phyloP scores from a whole-genome alignment of 1,140 invertebrate species.

The Notospermus geniculatus region DNA sequence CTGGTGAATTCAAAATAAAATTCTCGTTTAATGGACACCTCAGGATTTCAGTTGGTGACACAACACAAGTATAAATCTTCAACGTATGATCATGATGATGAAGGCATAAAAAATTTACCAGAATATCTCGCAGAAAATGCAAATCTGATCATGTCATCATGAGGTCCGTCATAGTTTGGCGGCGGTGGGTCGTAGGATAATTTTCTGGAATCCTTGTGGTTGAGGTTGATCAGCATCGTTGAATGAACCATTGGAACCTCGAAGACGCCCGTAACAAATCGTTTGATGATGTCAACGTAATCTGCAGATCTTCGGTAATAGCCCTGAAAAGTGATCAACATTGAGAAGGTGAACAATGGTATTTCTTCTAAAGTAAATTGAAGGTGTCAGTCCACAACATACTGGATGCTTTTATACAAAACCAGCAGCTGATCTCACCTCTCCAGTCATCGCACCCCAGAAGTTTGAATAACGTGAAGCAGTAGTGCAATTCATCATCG shows the following conservation, averaged over 20 bases:
- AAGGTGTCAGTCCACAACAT: no score
- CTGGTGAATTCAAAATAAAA: no score
- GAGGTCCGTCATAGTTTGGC: slow-evolving; percentile 68
- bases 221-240: slow-evolving; percentile 80
- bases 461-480: slow-evolving; percentile 83
- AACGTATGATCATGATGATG: no score
- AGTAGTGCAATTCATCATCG: slow-evolving; percentile 81
- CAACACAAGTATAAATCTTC: no score
- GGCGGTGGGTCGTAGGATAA: slow-evolving; percentile 73
- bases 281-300: slow-evolving; percentile 78
- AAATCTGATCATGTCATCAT: slow-evolving; percentile 94
- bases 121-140: slow-evolving; percentile 73
- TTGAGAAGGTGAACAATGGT: no score
- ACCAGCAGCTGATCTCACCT: slow-evolving; percentile 41
- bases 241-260: slow-evolving; percentile 90
- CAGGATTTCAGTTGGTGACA: no score
- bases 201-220: slow-evolving; percentile 58
- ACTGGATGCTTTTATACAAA: no score
- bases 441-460: slow-evolving; percentile 86
- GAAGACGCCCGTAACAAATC: slow-evolving; percentile 73
- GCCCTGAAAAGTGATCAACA: no score
- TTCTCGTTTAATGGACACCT: no score
- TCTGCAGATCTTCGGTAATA: slow-evolving; percentile 86
- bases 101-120: slow-evolving; percentile 30
- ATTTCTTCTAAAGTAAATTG: no score